Base-by-base conservation (phyloP, 2,797 vertebrate species). In the Clarias pachynema region DNA sequence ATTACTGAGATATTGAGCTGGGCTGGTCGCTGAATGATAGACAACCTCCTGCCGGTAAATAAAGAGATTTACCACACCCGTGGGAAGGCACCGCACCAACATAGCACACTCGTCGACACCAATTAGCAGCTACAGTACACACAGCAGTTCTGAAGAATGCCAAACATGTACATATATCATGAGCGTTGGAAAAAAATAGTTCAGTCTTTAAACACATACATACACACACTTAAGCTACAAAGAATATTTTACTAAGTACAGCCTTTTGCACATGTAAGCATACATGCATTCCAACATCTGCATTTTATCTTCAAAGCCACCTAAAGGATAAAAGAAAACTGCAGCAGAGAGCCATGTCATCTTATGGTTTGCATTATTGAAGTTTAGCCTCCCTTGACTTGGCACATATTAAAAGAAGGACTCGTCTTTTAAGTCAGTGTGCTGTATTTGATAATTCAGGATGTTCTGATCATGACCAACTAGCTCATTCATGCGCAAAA, bases 331-430 rank as follows among this genome's bases (percentile, higher is more conserved):
- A 20, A 40, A 31, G n/a, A 62, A 31, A 81, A 66, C 79, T 62
- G 72, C 63, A 85, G 14, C 26, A 81, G 20, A 44, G 31, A 84
- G 57, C 69, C 31, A 59, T 69, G 31, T 63, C 31, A 69, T 84
- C 40, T 44, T 82, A 37, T 34, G 22, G 26, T 49, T 85, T 85
- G 40, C 81, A 88, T 85, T 88, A 86, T 84, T 87, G 78, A 86
- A 78, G 73, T 34, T 57, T 84, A 82, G 81, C 57, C 53, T 63
- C 66, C 80, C 65, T 83, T 84, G 81, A 80, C 77, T 80, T 86
- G 78, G 82, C 69, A 81, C 31, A n/a, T 40, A 60, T 65, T 84
- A 24, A 81, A 81, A 77, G 82, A 84, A 81, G 49, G 49, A 15
- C 37, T 26, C 31, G 16, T 44, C 75, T 83, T 86, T 74, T 22